Conservation (phyloP, 1,140 invertebrate genomes). For the Arion vulgaris region DNA sequence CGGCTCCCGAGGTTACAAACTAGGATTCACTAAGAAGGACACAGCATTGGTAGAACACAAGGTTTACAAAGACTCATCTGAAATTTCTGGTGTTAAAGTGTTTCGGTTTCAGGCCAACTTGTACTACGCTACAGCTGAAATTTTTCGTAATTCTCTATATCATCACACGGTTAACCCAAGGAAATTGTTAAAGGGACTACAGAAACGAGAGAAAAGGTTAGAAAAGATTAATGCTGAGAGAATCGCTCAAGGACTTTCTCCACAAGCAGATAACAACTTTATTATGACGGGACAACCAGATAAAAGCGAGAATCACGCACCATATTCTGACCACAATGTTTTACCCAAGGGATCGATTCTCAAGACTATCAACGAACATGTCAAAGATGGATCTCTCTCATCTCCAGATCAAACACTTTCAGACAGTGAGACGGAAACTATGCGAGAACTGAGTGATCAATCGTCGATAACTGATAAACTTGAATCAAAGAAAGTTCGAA, state of each 20-base stretch:
- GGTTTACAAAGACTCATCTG: slow-evolving; percentile 37
- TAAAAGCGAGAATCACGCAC: not conserved
- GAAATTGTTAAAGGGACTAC: slow-evolving; percentile 61
- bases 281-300: slow-evolving; percentile 32
- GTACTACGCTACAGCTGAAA: slow-evolving; percentile 74
- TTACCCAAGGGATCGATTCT: not conserved
- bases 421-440: not conserved
- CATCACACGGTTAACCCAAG: slow-evolving; percentile 58
- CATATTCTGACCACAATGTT: not conserved
- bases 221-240: slow-evolving; percentile 39
- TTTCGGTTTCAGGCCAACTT: slow-evolving; percentile 74
- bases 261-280: slow-evolving; percentile 28
- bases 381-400: not conserved
- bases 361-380: not conserved
- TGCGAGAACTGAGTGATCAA: not conserved
- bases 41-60: slow-evolving; percentile 46
- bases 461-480: not conserved
- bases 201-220: slow-evolving; percentile 56
- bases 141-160: slow-evolving; percentile 68
- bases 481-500: slow-evolving; percentile 25
- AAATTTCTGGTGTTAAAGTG: slow-evolving; percentile 68
- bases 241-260: slow-evolving; percentile 33
- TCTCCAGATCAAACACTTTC: not conserved
- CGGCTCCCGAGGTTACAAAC: slow-evolving; percentile 61
- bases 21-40: slow-evolving; percentile 46